Evolutionary conservation across 37 sponge, comb jelly and placozoan genomes (phyloP).

Genomic region (Cliona cf. orientalis): DNA sequence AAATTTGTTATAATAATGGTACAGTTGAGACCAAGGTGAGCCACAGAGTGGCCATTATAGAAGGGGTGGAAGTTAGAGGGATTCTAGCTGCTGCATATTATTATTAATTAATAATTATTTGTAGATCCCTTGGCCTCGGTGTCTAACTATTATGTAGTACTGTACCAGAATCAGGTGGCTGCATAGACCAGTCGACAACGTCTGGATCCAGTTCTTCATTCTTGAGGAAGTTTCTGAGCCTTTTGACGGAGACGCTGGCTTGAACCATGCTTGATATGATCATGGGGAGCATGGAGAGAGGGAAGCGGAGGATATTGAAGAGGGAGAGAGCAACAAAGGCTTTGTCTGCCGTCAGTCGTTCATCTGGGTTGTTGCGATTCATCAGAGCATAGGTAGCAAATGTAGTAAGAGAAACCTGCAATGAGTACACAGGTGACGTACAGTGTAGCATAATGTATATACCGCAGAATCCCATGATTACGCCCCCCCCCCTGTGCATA

Average conservation of each 20-base stretch:
- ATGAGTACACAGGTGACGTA: too few relatives aligned
- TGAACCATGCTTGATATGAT: slow-evolving; percentile 79
- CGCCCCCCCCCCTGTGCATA: too few relatives aligned
- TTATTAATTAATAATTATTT: too few relatives aligned
- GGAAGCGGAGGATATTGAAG: slow-evolving; percentile 97
- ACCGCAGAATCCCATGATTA: too few relatives aligned
- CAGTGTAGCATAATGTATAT: not conserved
- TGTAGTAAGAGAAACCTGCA: slow-evolving; percentile 91
- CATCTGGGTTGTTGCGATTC: slow-evolving; percentile 32
- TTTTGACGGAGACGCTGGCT: slow-evolving; percentile 89
- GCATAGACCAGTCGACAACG: slow-evolving; percentile 50
- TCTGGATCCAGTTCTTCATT: slow-evolving; percentile 86
- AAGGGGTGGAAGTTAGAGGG: too few relatives aligned
- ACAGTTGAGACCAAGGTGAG: too few relatives aligned
- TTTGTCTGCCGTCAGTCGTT: slow-evolving; percentile 79
- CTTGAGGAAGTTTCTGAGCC: slow-evolving; percentile 78
- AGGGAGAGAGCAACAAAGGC: slow-evolving; percentile 97
- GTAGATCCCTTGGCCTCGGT: too few relatives aligned
- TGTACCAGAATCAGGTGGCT: too few relatives aligned
- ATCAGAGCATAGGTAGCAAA: slow-evolving; percentile 88
- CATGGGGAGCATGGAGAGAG: slow-evolving; percentile 91
- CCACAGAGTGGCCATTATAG: too few relatives aligned
- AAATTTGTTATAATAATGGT: too few relatives aligned
- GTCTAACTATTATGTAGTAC: too few relatives aligned
- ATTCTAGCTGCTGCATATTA: too few relatives aligned